Evolutionary conservation across 2,888 invertebrate genomes (phyloP).

Genomic region (Diplazon laetatorius): DNA sequence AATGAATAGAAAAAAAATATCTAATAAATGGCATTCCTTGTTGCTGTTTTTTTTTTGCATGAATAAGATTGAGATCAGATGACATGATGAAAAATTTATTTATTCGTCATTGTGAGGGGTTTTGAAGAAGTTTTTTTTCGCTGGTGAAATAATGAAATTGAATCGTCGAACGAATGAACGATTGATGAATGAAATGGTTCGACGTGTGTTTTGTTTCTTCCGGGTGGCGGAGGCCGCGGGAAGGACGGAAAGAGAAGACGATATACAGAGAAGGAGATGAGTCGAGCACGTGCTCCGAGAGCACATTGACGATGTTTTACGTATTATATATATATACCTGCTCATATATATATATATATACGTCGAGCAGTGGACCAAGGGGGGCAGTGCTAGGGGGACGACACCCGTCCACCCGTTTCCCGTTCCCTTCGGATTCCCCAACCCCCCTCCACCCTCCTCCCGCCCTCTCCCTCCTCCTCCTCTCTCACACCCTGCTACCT

Average conservation of each 20-base stretch:
- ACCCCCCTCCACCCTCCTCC: slow-evolving; percentile 56
- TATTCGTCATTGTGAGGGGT: not conserved
- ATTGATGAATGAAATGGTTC: slow-evolving; percentile 20
- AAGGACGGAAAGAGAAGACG: slow-evolving; percentile 32
- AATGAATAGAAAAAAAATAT: too few relatives aligned
- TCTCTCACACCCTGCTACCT: slow-evolving; percentile 65
- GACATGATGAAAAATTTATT: not conserved
- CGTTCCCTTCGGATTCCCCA: slow-evolving; percentile 62
- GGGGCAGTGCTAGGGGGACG: slow-evolving; percentile 52
- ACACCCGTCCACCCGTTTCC: slow-evolving; percentile 48
- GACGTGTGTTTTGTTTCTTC: not conserved
- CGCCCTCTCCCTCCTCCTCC: slow-evolving; percentile 52
- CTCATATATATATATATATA: not conserved
- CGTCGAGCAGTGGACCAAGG: slow-evolving; percentile 47
- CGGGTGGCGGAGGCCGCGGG: slow-evolving; percentile 17
- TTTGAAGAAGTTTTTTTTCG: too few relatives aligned
- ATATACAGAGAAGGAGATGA: slow-evolving; percentile 49
- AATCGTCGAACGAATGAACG: not conserved
- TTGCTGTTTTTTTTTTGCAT: too few relatives aligned
- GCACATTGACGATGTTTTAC: slow-evolving; percentile 60
- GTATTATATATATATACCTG: not conserved
- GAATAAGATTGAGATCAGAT: not conserved
- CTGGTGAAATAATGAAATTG: not conserved
- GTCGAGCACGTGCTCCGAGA: slow-evolving; percentile 52
- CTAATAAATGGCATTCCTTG: too few relatives aligned